A percentile compares a stretch with the other conserved stretches of the same genome.
Conservation (phyloP, 1,140 invertebrate species). For the Ceratosolen fusciceps region DNA sequence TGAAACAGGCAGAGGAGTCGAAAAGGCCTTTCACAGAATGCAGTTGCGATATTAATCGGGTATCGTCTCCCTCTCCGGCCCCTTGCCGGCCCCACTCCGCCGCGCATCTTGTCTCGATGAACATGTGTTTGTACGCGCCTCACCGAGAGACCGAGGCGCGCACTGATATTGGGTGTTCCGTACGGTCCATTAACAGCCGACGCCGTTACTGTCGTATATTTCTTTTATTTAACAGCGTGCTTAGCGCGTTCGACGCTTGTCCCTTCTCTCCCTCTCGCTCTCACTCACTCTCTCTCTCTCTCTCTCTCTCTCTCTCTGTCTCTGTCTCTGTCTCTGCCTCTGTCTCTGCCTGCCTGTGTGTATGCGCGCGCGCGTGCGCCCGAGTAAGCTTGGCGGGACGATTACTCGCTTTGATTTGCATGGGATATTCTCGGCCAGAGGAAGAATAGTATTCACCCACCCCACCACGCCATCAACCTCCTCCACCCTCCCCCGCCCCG, state of each 20-base stretch:
- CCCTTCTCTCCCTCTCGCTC: not conserved
- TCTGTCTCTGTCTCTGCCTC: too few relatives aligned
- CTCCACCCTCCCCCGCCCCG: too few relatives aligned
- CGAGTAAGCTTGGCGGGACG: not conserved
- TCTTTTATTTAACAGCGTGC: constrained; percentile 14
- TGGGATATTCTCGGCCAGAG: not conserved
- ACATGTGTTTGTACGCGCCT: constrained; percentile 30
- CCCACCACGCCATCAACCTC: too few relatives aligned
- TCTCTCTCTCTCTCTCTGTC: too few relatives aligned
- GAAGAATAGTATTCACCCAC: not conserved
- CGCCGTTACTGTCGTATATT: constrained; percentile 9
- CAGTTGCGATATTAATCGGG: constrained; percentile 43
- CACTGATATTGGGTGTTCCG: not conserved
- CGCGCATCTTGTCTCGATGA: not conserved
- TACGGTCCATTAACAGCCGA: constrained; percentile 37
- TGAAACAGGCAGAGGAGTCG: not conserved
- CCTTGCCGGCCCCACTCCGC: not conserved
- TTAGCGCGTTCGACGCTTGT: constrained; percentile 18
- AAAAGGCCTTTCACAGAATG: constrained; percentile 40
- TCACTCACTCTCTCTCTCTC: too few relatives aligned
- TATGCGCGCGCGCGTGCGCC: too few relatives aligned
- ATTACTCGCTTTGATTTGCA: constrained; percentile 3
- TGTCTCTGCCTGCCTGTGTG: too few relatives aligned
- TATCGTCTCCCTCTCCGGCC: not conserved
- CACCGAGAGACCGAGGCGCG: not conserved